Percentiles rank a stretch among this genome's conserved stretches.
Evolutionary conservation across 1,140 invertebrate species (phyloP).

Genomic region (Microplitis mediator): DNA sequence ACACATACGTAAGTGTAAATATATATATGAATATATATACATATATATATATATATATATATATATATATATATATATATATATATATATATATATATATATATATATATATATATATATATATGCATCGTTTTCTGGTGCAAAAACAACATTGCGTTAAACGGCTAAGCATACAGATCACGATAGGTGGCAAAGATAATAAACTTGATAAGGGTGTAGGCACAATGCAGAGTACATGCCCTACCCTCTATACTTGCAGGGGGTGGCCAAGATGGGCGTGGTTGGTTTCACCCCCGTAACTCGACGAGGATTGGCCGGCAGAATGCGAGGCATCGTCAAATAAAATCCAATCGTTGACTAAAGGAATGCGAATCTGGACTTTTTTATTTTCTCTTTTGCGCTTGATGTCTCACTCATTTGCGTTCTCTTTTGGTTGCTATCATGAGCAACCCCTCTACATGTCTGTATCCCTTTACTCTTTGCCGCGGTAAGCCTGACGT

Average conservation of each 20-base stretch:
- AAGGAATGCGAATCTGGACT: slow-evolving; percentile 56
- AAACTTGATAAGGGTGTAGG: slow-evolving; percentile 63
- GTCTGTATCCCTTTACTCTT: slow-evolving; percentile 10
- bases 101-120: not conserved
- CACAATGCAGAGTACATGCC: slow-evolving; percentile 5
- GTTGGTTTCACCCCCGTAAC: slow-evolving; percentile 39
- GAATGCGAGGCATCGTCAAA: slow-evolving; percentile 57
- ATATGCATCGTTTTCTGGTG: not conserved
- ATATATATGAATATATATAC: too few relatives aligned
- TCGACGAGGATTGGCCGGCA: slow-evolving; percentile 51
- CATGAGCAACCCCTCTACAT: slow-evolving; percentile 18
- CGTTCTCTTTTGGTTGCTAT: slow-evolving; percentile 11
- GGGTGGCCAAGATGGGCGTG: slow-evolving; percentile 49
- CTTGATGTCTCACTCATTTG: slow-evolving; percentile 13
- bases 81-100: not conserved
- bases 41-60: too few relatives aligned
- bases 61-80: too few relatives aligned
- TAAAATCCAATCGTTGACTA: slow-evolving; percentile 62
- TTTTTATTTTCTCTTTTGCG: slow-evolving; percentile 33
- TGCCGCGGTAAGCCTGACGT: slow-evolving; percentile 20
- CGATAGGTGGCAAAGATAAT: slow-evolving; percentile 53
- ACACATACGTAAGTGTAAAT: too few relatives aligned
- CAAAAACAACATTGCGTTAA: slow-evolving; percentile 49
- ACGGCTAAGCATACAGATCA: slow-evolving; percentile 47
- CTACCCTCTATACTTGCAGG: slow-evolving; percentile 11